Evolutionary conservation across 2,113 vertebrate genomes (phyloP), one percentile per base, ranked within the genome.

Genomic region (Pachyramphus minor): DNA sequence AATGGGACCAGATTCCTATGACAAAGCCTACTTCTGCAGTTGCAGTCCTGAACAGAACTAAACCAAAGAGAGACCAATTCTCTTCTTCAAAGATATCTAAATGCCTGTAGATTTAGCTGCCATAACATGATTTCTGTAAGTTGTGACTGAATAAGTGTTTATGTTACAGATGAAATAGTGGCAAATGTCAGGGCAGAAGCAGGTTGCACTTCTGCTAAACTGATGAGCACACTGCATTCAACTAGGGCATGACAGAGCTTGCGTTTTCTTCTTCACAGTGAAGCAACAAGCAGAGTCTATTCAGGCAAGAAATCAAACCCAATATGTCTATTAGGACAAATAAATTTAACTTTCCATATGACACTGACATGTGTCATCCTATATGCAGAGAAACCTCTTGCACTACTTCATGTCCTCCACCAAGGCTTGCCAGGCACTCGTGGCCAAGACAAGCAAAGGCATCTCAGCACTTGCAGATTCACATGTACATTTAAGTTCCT

Each of bases 401-500:
- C 41, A 28, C 44, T 41, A 6, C 44, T 64, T 68, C 37, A 25
- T 2, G 0, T 47, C 41, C 69, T 53, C 56, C 1, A 9, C 60
- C 59, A 41, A 59, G 49, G 49, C 17, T 72, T 59, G 21, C 27
- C 22, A 17, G 50, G 45, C 37, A 58, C 37, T 56, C 14, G 0
- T 67, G 49, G 50, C 45, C 50, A 19, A 47, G n/a, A 53, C 56
- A 62, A 79, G 31, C 33, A 72, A 50, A 79, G 30, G 18, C 59
- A 42, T 12, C n/a, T 76, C 49, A 49, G 33, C 15, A 10, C 31
- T 42, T 78, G 14, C 27, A 52, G 28, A 41, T 67, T 59, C 42
- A 39, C 11, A 5, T 0, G 0, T 37, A 71, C 19, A 10, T 45
- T 76, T 39, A 25, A 66, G 42, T 62, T 80, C 41, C 30, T 71